Evolutionary conservation across 2,797 vertebrate genomes (phyloP).

Genomic region (Poeciliopsis turneri): DNA sequence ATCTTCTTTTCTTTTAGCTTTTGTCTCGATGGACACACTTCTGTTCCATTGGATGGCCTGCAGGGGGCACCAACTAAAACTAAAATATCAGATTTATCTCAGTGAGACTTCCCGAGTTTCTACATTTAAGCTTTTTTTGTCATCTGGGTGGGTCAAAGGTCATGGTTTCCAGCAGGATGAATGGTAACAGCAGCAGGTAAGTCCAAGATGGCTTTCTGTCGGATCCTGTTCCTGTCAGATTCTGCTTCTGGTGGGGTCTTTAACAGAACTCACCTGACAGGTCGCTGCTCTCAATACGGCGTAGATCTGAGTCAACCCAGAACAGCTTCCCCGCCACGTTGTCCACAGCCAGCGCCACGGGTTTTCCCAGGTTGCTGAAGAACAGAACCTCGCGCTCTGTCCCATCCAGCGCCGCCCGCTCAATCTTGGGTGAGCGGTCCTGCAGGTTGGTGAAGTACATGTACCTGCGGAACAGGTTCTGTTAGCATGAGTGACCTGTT

Average conservation of each 20-base stretch:
- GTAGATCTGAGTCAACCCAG: slow-evolving; percentile 96
- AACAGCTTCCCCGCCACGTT: slow-evolving; percentile 92
- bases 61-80: not conserved
- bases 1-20: no score
- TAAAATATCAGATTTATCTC: not conserved
- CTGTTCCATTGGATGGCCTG: not conserved
- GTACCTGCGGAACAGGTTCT: slow-evolving; percentile 81
- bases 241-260: not conserved
- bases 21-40: not conserved
- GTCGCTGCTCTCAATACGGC: slow-evolving; percentile 97
- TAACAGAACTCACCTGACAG: slow-evolving; percentile 87
- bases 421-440: slow-evolving; percentile 94
- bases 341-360: slow-evolving; percentile 90
- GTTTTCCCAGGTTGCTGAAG: slow-evolving; percentile 92
- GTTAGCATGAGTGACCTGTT: not conserved
- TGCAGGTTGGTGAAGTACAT: slow-evolving; percentile 99
- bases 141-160: not conserved
- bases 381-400: slow-evolving; percentile 96
- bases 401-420: slow-evolving; percentile 93
- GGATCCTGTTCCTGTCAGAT: not conserved
- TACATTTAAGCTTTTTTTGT: not conserved
- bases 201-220: not conserved
- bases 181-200: not conserved
- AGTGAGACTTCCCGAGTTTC: no score
- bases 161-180: not conserved